Evolutionary conservation across 2,113 vertebrate genomes (phyloP).

Genomic region (Isurus oxyrinchus): DNA sequence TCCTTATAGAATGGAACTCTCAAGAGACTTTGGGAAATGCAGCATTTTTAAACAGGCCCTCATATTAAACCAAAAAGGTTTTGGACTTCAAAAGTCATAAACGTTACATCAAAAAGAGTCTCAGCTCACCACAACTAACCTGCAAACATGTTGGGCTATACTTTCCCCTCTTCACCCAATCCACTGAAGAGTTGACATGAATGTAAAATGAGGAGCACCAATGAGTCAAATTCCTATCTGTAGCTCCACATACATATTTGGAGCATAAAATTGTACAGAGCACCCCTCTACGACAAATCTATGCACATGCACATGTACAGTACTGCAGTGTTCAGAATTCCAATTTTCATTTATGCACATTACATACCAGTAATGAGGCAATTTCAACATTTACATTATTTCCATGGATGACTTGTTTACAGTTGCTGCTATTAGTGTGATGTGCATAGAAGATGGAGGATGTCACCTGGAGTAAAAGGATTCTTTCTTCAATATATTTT

Average conservation of each 20-base stretch:
- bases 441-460: slow-evolving; percentile 12
- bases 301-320: background rate
- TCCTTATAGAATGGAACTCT: background rate
- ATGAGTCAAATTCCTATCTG: background rate
- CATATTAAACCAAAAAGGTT: background rate
- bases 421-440: slow-evolving; percentile 25
- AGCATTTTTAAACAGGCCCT: background rate
- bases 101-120: background rate
- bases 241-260: background rate
- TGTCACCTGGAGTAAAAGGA: background rate
- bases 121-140: background rate
- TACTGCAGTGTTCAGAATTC: background rate
- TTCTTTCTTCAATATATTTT: background rate
- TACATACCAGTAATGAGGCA: slow-evolving; percentile 1
- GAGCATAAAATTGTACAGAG: background rate
- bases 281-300: background rate
- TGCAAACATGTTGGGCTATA: background rate
- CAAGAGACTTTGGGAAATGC: background rate
- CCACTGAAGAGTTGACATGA: background rate
- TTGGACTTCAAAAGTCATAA: background rate
- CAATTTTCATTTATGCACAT: background rate
- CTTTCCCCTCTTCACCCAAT: background rate
- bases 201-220: background rate
- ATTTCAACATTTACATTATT: slow-evolving; percentile 21
- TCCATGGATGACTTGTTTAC: slow-evolving; percentile 13